Percentiles rank a stretch among this genome's conserved stretches.
phyloP scores from a whole-genome alignment of 2,797 vertebrate genomes.

The Centroberyx gerrardi region DNA sequence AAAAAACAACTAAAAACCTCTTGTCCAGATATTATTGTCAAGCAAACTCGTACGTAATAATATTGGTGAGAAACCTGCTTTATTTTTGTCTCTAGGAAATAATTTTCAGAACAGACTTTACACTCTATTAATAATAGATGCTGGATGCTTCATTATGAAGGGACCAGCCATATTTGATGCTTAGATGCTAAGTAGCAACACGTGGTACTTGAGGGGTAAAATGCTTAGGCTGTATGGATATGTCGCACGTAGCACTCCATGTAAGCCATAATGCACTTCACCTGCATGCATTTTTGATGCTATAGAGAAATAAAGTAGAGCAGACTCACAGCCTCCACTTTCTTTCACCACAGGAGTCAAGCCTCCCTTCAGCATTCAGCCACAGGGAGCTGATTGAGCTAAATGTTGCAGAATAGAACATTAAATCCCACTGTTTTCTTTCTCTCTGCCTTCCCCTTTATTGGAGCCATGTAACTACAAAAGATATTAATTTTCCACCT shows the following conservation, averaged over 20 bases:
- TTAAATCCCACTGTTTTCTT: constrained; percentile 51
- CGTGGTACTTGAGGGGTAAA: background rate
- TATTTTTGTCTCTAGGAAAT: background rate
- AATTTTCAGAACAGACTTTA: background rate
- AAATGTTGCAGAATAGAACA: constrained; percentile 78
- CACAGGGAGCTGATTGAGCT: constrained; percentile 81
- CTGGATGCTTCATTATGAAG: constrained; percentile 17
- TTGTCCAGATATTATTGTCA: background rate
- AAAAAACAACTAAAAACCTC: too few relatives aligned
- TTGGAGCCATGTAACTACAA: constrained; percentile 59
- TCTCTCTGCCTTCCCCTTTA: constrained; percentile 48
- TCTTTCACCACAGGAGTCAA: constrained; percentile 65
- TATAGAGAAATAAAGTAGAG: constrained; percentile 72
- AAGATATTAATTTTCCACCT: constrained; percentile 59
- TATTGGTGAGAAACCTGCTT: background rate
- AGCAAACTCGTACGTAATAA: background rate
- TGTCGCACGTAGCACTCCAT: constrained; percentile 42
- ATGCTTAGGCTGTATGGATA: constrained; percentile 45
- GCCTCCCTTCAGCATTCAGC: constrained; percentile 66
- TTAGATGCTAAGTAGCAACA: constrained; percentile 17
- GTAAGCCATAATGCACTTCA: constrained; percentile 74
- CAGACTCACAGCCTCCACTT: constrained; percentile 72
- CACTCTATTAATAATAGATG: constrained; percentile 12
- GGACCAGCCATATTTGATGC: constrained; percentile 11
- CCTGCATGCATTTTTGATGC: constrained; percentile 80